These are phyloP conservation scores for Axinella damicornis DNA, from an alignment of 37 sponge, comb jelly and placozoan species.

Conservation along the genomic window DNA sequence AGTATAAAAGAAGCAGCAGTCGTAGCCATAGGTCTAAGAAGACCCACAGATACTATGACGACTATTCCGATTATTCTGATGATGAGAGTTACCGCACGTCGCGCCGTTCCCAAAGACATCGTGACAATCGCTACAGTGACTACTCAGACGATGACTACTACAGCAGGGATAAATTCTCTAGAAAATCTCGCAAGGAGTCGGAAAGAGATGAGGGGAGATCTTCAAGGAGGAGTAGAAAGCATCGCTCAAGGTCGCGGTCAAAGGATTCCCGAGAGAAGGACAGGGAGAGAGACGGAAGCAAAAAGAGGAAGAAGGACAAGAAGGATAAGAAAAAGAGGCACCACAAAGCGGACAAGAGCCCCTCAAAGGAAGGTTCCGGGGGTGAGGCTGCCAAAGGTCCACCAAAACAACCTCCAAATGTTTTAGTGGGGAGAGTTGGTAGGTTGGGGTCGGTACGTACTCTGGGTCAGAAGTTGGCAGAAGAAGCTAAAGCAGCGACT, in stretches of 20 bases:
- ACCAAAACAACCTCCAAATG: constrained; percentile 20
- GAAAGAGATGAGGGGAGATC: not conserved
- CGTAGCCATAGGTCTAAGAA: not conserved
- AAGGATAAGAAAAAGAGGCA: constrained; percentile 9
- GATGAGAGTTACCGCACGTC: not conserved
- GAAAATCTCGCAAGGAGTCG: constrained; percentile 4
- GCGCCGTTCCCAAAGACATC: constrained; percentile 8
- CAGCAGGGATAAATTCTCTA: not conserved
- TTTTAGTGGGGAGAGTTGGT: constrained; percentile 35
- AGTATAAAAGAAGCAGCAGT: not conserved
- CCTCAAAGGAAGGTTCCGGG: constrained; percentile 5
- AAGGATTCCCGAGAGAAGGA: not conserved
- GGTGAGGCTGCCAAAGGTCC: constrained; percentile 1
- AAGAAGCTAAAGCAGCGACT: not conserved
- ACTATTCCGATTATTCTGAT: constrained; percentile 16
- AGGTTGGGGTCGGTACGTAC: constrained; percentile 26
- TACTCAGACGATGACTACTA: constrained; percentile 7
- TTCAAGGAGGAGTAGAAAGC: not conserved
- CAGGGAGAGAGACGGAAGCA: not conserved
- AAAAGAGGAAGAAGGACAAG: constrained; percentile 36
- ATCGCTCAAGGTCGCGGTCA: constrained; percentile 26
- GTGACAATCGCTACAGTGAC: not conserved
- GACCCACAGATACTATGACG: too few species aligned
- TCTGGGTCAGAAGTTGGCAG: constrained; percentile 9
- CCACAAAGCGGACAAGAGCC: not conserved